phyloP scores from a whole-genome alignment of 2,797 vertebrate species.

The Artibeus lituratus region DNA sequence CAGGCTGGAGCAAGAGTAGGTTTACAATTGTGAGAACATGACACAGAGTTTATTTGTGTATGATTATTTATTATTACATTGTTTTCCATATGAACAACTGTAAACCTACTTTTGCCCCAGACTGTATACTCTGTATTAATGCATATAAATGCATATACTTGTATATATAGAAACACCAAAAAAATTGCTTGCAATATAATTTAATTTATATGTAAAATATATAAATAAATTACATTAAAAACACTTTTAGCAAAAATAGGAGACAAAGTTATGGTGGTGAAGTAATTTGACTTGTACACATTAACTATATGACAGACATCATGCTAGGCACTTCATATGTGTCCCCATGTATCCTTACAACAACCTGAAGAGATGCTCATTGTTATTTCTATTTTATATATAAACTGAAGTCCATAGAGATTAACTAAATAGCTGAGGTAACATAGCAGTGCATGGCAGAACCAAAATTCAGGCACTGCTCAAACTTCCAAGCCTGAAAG shows the following conservation, averaged over 20 bases:
- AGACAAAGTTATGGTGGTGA: neutral
- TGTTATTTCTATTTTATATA: neutral
- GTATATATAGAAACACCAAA: neutral
- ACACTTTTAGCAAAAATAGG: neutral
- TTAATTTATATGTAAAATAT: neutral
- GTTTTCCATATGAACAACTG: neutral
- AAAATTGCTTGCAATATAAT: neutral
- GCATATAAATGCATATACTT: neutral
- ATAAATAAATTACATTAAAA: neutral
- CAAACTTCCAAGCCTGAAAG: neutral
- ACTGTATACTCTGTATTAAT: neutral
- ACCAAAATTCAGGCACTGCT: neutral
- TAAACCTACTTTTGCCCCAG: neutral
- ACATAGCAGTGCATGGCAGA: neutral
- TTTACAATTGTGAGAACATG: neutral
- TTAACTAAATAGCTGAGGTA: neutral
- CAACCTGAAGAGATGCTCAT: neutral
- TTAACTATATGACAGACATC: neutral
- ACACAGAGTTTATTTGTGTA: neutral
- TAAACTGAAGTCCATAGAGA: neutral
- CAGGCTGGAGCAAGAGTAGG: neutral
- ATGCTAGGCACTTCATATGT: neutral
- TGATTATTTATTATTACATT: neutral
- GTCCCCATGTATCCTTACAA: neutral
- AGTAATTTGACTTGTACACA: neutral